Percentiles rank a stretch among this genome's conserved stretches.
Conservation (phyloP, 2,113 vertebrate species). For the Megaptera novaeangliae region DNA sequence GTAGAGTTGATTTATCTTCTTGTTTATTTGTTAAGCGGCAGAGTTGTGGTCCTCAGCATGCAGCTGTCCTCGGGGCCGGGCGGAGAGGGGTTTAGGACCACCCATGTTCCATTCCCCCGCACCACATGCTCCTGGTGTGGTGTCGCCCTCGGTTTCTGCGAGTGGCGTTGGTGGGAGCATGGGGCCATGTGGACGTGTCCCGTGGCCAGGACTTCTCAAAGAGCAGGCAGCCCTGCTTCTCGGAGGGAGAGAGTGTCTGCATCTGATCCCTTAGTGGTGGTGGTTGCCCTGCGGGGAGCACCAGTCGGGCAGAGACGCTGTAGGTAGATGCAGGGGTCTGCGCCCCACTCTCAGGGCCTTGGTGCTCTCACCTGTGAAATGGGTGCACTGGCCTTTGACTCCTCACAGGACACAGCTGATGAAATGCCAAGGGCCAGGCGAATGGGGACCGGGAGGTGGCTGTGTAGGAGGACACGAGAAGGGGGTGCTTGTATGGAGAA, state of each 20-base stretch:
- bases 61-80: neutral
- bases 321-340: neutral
- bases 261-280: fast-evolving
- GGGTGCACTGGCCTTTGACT: fast-evolving
- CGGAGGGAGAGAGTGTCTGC: fast-evolving
- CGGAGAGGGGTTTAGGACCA: neutral
- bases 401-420: neutral
- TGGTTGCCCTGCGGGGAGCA: fast-evolving
- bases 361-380: neutral
- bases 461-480: fast-evolving
- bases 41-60: fast-evolving
- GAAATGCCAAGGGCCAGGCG: neutral
- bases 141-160: no score
- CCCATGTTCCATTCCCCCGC: neutral
- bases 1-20: fast-evolving
- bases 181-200: fast-evolving
- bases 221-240: neutral
- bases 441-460: neutral
- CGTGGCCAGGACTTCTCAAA: fast-evolving
- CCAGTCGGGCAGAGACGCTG: neutral
- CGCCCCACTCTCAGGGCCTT: neutral
- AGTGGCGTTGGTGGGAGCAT: neutral
- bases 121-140: fast-evolving
- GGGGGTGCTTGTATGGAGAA: neutral
- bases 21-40: neutral